Conservation (phyloP, 2,797 vertebrate species). For the Sus cebifrons region DNA sequence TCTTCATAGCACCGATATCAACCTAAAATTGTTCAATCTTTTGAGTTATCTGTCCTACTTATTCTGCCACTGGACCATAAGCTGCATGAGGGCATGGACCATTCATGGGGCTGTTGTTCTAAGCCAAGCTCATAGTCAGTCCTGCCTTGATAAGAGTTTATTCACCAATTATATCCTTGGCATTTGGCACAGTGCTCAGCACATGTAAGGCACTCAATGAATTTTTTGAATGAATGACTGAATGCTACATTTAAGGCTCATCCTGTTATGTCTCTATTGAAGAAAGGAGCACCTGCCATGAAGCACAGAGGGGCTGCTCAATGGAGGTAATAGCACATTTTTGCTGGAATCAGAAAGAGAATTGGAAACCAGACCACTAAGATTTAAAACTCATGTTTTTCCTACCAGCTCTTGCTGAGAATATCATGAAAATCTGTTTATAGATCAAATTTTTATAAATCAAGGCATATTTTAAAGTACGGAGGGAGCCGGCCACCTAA, state of each 20-base stretch:
- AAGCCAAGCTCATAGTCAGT: background rate
- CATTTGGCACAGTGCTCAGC: background rate
- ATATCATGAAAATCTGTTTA: slow-evolving; percentile 17
- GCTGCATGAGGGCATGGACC: too few species aligned
- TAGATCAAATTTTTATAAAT: slow-evolving; percentile 62
- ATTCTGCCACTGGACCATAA: slow-evolving; percentile 5
- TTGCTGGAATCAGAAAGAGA: background rate
- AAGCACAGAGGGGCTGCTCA: background rate
- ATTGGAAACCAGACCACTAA: slow-evolving; percentile 18
- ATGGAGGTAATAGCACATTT: background rate
- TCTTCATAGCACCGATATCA: background rate
- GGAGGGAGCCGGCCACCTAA: background rate
- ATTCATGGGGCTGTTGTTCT: background rate
- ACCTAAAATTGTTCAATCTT: background rate
- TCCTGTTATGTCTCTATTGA: background rate
- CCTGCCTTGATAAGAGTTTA: background rate
- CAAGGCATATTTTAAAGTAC: slow-evolving; percentile 47
- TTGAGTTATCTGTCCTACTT: background rate
- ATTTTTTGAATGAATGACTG: background rate
- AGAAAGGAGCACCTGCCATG: background rate
- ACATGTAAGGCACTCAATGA: background rate
- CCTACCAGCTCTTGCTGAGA: background rate
- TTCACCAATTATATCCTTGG: background rate
- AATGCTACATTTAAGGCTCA: background rate
- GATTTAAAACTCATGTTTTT: slow-evolving; percentile 13